phyloP scores from a whole-genome alignment of 1,140 invertebrate species.

The Papilio aristodemus region DNA sequence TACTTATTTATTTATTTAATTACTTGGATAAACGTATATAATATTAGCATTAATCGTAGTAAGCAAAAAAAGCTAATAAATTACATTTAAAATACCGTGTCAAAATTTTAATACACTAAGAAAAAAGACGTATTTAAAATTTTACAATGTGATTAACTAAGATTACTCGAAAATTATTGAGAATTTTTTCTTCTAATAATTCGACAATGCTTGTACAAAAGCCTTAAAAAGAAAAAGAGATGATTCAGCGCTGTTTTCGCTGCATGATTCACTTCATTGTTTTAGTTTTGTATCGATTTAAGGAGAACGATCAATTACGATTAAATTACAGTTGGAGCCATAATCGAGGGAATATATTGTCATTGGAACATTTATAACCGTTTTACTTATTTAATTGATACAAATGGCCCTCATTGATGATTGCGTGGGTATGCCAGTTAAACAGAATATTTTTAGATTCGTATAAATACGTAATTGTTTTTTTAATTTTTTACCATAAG shows the following conservation, averaged over 20 bases:
- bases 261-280: constrained; percentile 72
- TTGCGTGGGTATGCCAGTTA: constrained; percentile 48
- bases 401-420: constrained; percentile 55
- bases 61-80: no score
- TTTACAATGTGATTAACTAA: no score
- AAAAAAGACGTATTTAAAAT: no score
- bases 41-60: no score
- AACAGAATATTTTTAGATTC: constrained; percentile 23
- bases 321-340: constrained; percentile 64
- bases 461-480: constrained; percentile 27
- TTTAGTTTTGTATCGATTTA: constrained; percentile 66
- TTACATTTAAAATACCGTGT: no score
- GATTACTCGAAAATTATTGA: no score
- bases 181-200: no score
- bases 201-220: background rate
- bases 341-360: constrained; percentile 73
- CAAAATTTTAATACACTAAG: no score
- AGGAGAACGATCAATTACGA: constrained; percentile 73
- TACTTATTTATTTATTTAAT: no score
- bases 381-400: constrained; percentile 74
- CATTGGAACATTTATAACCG: constrained; percentile 68
- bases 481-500: background rate
- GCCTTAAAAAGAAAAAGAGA: constrained; percentile 16
- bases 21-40: no score
- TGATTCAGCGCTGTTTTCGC: constrained; percentile 44